Conservation (phyloP, 2,797 vertebrate species). For the Paedocypris micromegethes region DNA sequence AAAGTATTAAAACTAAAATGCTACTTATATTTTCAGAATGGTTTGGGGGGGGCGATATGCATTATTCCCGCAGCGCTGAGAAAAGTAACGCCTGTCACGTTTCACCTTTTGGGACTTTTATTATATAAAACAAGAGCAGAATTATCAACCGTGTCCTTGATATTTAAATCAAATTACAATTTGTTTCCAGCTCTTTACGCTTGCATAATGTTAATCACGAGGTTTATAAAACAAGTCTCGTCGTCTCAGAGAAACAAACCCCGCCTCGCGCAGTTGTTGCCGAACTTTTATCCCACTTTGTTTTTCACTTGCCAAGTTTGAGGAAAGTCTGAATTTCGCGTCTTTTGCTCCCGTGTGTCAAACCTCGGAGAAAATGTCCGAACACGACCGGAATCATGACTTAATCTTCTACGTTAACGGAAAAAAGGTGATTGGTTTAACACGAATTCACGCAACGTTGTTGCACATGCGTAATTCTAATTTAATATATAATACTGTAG, state of each 20-base stretch:
- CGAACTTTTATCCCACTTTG: neutral
- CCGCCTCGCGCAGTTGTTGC: slow-evolving; percentile 5
- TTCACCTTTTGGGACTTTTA: too few relatives aligned
- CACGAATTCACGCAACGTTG: neutral
- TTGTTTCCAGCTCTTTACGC: too few relatives aligned
- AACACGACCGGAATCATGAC: neutral
- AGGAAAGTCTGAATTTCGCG: neutral
- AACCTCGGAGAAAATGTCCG: slow-evolving; percentile 32
- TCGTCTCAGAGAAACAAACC: neutral
- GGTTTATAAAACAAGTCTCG: neutral
- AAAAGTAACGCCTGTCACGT: neutral
- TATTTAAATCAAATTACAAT: too few relatives aligned
- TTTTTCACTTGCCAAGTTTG: neutral
- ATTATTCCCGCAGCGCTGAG: neutral
- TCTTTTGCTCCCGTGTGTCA: neutral
- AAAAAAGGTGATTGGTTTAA: slow-evolving; percentile 63
- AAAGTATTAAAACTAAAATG: too few relatives aligned
- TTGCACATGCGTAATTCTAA: neutral
- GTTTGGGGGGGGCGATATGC: neutral
- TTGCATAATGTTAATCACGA: neutral
- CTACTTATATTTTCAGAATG: too few relatives aligned
- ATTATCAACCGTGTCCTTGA: too few relatives aligned
- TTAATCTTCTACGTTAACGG: slow-evolving; percentile 79
- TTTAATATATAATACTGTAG: neutral
- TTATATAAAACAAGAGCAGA: too few relatives aligned